phyloP scores from a whole-genome alignment of 1,140 invertebrate species.

The Zaprionus tsacasi region DNA sequence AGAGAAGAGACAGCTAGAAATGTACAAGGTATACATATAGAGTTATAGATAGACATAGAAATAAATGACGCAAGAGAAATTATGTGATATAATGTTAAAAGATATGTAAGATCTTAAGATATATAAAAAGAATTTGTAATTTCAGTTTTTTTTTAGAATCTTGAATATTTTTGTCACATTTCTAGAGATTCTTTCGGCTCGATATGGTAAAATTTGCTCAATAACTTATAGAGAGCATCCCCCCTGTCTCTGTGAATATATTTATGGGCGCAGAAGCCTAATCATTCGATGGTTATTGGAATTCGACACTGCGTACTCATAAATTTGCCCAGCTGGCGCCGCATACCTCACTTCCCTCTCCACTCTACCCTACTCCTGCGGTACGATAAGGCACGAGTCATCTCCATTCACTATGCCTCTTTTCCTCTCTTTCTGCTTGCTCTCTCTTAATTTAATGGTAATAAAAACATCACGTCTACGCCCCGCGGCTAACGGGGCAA shows the following conservation, averaged over 20 bases:
- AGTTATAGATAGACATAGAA: not conserved
- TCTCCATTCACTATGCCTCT: conserved; percentile 5
- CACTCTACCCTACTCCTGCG: not conserved
- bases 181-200: not conserved
- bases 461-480: conserved; percentile 81
- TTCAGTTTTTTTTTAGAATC: not conserved
- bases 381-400: not conserved
- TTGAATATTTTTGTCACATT: not conserved
- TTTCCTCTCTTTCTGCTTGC: not conserved
- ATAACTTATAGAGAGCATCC: not conserved
- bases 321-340: conserved; percentile 43
- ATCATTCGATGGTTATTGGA: conserved; percentile 46
- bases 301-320: conserved; percentile 47
- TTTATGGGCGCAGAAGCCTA: conserved; percentile 24
- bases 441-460: conserved; percentile 72
- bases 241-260: not conserved
- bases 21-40: not conserved
- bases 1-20: not conserved
- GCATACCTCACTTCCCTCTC: not conserved
- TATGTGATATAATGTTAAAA: not conserved
- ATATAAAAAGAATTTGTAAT: not conserved
- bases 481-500: conserved; percentile 58
- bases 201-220: no score
- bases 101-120: no score
- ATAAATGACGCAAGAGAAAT: not conserved